Evolutionary conservation across 1,140 invertebrate genomes (phyloP).

Genomic region (Ostrea denselamellosa): DNA sequence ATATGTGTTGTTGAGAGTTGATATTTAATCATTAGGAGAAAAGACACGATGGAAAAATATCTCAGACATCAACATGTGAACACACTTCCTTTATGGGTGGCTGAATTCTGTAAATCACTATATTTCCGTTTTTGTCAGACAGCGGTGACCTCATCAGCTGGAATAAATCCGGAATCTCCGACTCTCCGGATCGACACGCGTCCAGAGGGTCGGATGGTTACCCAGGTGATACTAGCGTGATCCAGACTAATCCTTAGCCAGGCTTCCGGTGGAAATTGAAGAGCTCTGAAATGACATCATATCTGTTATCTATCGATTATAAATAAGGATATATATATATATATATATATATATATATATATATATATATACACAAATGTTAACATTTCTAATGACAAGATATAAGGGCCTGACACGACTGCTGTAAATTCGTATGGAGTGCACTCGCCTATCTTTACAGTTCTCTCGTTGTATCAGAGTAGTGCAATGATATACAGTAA

Average conservation of each 20-base stretch:
- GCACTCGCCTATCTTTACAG: too few species aligned
- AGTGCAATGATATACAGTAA: too few species aligned
- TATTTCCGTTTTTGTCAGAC: slow-evolving; percentile 32
- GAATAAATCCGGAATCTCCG: slow-evolving; percentile 94
- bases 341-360: too few species aligned
- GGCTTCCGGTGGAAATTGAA: slow-evolving; percentile 98
- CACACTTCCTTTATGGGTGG: not conserved
- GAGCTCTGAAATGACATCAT: slow-evolving; percentile 85
- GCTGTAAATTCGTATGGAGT: too few species aligned
- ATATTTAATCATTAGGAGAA: too few species aligned
- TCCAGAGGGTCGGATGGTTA: slow-evolving; percentile 91
- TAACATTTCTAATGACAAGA: too few species aligned
- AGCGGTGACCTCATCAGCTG: slow-evolving; percentile 81
- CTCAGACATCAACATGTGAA: not conserved
- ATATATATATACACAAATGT: too few species aligned
- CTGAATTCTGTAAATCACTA: not conserved
- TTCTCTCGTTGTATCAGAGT: too few species aligned
- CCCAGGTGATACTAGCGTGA: slow-evolving; percentile 95
- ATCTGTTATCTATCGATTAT: too few species aligned
- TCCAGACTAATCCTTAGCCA: slow-evolving; percentile 95
- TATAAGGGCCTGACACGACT: too few species aligned
- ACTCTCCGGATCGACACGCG: slow-evolving; percentile 88
- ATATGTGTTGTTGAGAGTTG: too few species aligned
- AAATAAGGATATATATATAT: too few species aligned
- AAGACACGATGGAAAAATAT: not conserved